Evolutionary conservation across 2,113 vertebrate species (phyloP).

Genomic region (Glaucidium brasilianum): DNA sequence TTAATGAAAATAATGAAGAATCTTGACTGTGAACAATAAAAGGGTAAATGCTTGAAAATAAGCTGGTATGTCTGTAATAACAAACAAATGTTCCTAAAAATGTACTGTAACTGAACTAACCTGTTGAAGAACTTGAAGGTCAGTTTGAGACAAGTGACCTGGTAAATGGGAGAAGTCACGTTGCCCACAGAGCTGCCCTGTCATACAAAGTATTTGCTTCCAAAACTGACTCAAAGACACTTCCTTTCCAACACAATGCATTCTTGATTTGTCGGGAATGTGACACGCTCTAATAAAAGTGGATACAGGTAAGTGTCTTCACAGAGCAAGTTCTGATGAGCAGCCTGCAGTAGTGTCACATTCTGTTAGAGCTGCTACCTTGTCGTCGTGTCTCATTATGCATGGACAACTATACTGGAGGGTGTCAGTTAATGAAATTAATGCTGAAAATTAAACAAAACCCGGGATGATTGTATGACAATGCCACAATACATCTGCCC

Average conservation of each 20-base stretch:
- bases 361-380: slow-evolving; percentile 25
- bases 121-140: neutral
- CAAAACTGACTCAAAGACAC: neutral
- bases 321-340: neutral
- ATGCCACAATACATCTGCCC: neutral
- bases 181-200: neutral
- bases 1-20: neutral
- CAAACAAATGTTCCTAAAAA: neutral
- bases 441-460: slow-evolving; percentile 10
- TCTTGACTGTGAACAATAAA: neutral
- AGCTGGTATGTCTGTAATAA: neutral
- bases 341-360: slow-evolving; percentile 5
- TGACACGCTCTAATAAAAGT: slow-evolving; percentile 36
- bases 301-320: neutral
- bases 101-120: neutral
- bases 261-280: slow-evolving; percentile 28
- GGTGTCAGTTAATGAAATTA: neutral
- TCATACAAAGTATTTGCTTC: neutral
- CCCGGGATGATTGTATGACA: neutral
- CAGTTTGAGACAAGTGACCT: neutral
- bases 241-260: neutral
- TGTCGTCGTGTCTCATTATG: neutral
- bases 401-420: neutral
- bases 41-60: neutral
- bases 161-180: neutral